Evolutionary conservation across 2,797 vertebrate species (phyloP).

Genomic region (Aphelocoma californica): DNA sequence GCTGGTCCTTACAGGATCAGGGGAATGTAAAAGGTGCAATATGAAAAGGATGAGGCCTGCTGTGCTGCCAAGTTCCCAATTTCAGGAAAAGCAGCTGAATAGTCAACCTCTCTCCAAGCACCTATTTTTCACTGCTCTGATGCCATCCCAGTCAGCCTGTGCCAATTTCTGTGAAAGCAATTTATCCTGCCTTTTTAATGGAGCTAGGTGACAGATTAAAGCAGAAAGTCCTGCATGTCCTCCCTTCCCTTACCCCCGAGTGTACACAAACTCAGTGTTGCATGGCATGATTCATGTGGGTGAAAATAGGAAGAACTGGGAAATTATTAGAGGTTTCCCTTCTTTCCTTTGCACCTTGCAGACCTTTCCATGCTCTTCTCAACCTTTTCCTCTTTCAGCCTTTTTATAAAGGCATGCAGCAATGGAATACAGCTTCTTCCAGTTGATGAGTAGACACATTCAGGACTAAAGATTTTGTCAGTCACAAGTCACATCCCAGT

Average conservation of each 20-base stretch:
- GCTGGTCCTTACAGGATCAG: neutral
- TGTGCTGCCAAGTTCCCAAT: neutral
- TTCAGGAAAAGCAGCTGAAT: neutral
- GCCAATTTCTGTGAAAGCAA: neutral
- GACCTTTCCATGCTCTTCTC: neutral
- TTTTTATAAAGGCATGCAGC: neutral
- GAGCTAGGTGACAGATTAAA: neutral
- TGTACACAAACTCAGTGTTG: neutral
- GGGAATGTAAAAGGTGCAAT: neutral
- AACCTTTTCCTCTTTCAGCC: neutral
- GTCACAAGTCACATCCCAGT: neutral
- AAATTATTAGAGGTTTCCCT: neutral
- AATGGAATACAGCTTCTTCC: neutral
- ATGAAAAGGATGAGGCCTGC: neutral
- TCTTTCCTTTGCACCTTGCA: neutral
- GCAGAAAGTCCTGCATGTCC: neutral
- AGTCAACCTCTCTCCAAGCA: neutral
- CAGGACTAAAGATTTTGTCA: neutral
- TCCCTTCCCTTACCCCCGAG: neutral
- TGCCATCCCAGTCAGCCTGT: neutral
- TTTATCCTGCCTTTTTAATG: neutral
- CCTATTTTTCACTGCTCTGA: neutral
- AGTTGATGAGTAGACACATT: neutral
- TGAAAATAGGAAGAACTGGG: neutral
- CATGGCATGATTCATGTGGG: neutral